phyloP scores from a whole-genome alignment of 2,797 vertebrate species.

The Rhinophrynus dorsalis region DNA sequence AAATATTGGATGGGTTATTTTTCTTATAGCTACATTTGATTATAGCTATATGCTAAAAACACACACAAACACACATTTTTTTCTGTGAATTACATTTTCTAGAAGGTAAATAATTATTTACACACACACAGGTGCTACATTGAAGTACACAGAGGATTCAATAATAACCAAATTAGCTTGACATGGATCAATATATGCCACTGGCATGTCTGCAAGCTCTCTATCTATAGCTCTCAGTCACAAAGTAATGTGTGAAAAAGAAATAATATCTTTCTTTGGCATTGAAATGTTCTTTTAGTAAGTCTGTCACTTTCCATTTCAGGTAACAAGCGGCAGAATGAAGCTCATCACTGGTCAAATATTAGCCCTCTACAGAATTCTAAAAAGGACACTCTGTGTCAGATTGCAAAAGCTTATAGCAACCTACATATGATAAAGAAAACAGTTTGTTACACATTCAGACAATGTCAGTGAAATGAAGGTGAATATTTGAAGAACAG shows the following conservation, averaged over 20 bases:
- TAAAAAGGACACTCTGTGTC: slow-evolving; percentile 57
- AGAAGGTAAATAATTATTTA: background rate
- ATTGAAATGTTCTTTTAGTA: slow-evolving; percentile 77
- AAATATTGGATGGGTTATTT: too few species aligned
- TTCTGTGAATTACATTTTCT: too few species aligned
- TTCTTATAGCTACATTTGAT: too few species aligned
- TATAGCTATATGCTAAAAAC: too few species aligned
- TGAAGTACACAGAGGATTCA: slow-evolving; percentile 52
- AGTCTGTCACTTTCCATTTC: slow-evolving; percentile 87
- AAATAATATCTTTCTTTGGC: slow-evolving; percentile 73
- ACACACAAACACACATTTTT: too few species aligned
- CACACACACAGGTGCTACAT: slow-evolving; percentile 46
- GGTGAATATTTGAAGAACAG: too few species aligned
- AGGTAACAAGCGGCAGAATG: slow-evolving; percentile 74
- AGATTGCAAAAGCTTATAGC: too few species aligned
- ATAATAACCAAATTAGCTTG: slow-evolving; percentile 70
- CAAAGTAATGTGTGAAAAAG: slow-evolving; percentile 62
- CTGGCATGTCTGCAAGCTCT: slow-evolving; percentile 53
- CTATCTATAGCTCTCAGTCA: slow-evolving; percentile 56
- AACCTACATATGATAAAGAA: too few species aligned
- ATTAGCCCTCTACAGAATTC: slow-evolving; percentile 61
- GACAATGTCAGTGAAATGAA: too few species aligned
- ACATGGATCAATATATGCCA: slow-evolving; percentile 68
- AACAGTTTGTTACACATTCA: too few species aligned
- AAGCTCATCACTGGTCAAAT: slow-evolving; percentile 70